Evolutionary conservation across 2,797 vertebrate species (phyloP), one percentile per base, ranked within the genome.

Genomic region (Gymnopithys bicolor): DNA sequence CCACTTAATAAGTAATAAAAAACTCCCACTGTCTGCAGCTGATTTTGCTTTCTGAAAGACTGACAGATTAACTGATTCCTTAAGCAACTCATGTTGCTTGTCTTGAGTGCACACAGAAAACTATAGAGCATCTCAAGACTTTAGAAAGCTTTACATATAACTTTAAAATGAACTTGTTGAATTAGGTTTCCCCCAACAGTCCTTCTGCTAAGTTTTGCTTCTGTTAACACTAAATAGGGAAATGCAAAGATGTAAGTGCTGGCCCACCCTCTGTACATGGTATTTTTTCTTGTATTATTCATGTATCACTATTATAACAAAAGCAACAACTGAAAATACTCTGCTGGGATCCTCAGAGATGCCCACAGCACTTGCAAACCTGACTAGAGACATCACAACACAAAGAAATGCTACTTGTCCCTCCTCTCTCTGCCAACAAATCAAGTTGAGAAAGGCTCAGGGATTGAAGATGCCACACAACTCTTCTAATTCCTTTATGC

Each of bases 11-110:
- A 87, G 67, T 51, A 93, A 69, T 41, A 19, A 88, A 88, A 88
- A 82, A 70, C 87, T 9, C 12, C 22, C 16, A 75, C 32, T 32
- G 43, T 37, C 74, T 70, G 74, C 45, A 84, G 22, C 59, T 87
- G 82, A 89, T 95, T 88, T 73, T 73, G 58, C 16, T 69, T 78
- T 86, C 69, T 85, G 55, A 88, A 92, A 86, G 82, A 92, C 0
- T 73, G 68, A 81, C 73, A 86, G 24, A 89, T 82, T 91, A 94
- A 91, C 21, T 51, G 37, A 83, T 71, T 55, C 62, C 78, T 87
- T 83, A 77, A 95, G 73, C 59, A 91, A 67, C 37, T 59, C 55
- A 78, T 1, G 9, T 27, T 25, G 55, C 84, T 89, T 66, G 76
- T 64, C 14, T 7, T 7, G 16, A 84, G 33, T 2, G 4, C 77